Percentiles rank a stretch among this genome's conserved stretches.
phyloP scores from a whole-genome alignment of 2,888 invertebrate species.

The Embidobia sp. region DNA sequence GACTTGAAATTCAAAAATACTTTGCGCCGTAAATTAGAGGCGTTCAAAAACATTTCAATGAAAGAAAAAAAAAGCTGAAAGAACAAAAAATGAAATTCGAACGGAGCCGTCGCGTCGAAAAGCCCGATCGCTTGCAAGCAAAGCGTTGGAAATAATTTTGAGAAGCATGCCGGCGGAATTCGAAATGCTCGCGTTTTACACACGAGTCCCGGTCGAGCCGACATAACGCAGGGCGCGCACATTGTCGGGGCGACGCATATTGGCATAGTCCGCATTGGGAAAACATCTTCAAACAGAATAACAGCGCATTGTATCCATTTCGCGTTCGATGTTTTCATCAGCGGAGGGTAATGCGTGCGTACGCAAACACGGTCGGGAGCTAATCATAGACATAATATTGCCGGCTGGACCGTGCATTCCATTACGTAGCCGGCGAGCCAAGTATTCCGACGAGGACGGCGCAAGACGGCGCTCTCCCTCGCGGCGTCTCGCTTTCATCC shows the following conservation, averaged over 20 bases:
- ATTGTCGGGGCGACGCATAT: conserved; percentile 39
- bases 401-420: conserved; percentile 61
- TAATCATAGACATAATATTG: conserved; percentile 65
- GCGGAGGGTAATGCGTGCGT: conserved; percentile 44
- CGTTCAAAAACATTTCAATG: too few relatives aligned
- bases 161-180: background rate
- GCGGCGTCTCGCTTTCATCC: conserved; percentile 11
- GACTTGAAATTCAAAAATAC: too few relatives aligned
- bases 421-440: conserved; percentile 47
- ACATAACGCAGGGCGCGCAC: conserved; percentile 29
- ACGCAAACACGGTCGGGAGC: conserved; percentile 50
- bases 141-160: too few relatives aligned
- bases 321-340: conserved; percentile 60
- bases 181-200: too few relatives aligned
- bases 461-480: conserved; percentile 22
- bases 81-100: too few relatives aligned
- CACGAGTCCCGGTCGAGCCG: conserved; percentile 24
- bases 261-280: conserved; percentile 56
- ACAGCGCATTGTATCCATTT: conserved; percentile 61
- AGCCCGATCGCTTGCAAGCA: too few relatives aligned
- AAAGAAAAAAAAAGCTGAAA: too few relatives aligned
- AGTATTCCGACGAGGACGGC: conserved; percentile 41
- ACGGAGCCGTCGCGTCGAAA: too few relatives aligned
- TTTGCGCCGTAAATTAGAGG: too few relatives aligned
- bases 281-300: conserved; percentile 60